A percentile compares a stretch with the other conserved stretches of the same genome.
Conservation (phyloP, 2,113 vertebrate species). For the Pedetes capensis region DNA sequence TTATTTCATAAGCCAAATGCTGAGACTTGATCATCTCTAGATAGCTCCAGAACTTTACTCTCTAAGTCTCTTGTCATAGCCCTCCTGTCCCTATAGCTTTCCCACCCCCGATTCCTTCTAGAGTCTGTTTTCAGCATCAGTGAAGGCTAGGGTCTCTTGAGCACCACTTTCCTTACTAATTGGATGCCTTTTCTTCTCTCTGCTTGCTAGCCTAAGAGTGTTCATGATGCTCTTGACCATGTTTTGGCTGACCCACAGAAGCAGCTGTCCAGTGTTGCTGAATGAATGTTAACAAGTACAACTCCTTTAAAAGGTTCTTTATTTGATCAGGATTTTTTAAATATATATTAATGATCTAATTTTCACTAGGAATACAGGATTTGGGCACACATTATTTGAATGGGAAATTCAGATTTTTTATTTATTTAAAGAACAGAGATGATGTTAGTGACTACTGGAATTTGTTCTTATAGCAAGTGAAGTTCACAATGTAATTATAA, state of each 20-base stretch:
- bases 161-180: not conserved
- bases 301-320: not conserved
- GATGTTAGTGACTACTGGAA: not conserved
- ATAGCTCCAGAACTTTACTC: not conserved
- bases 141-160: not conserved
- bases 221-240: not conserved
- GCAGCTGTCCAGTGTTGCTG: not conserved
- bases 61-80: not conserved
- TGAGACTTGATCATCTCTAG: not conserved
- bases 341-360: not conserved
- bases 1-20: not conserved
- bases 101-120: not conserved
- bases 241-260: not conserved
- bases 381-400: not conserved
- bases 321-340: not conserved
- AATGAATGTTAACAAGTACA: not conserved
- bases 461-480: not conserved
- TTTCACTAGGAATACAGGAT: not conserved
- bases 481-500: not conserved
- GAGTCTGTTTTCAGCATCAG: not conserved
- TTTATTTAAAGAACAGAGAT: not conserved
- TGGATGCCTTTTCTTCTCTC: not conserved
- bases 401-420: not conserved
- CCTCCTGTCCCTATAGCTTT: not conserved
- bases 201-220: not conserved